phyloP scores from a whole-genome alignment of 2,797 vertebrate genomes.

The Liparis tanakae region DNA sequence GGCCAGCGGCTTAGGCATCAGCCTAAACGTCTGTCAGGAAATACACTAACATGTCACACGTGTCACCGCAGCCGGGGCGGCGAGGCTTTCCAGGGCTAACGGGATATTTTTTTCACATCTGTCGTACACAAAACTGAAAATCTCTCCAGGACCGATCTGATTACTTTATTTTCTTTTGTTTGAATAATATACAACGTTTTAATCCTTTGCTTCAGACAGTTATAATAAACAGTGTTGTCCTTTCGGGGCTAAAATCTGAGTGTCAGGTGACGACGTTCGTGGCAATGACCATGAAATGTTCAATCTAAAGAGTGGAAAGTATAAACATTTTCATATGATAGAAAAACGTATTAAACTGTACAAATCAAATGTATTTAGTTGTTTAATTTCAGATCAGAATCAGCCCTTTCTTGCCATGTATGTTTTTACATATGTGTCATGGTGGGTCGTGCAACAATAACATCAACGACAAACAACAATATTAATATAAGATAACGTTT shows the following conservation, averaged over 20 bases:
- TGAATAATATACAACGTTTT: constrained; percentile 9
- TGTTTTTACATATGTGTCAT: too few species aligned
- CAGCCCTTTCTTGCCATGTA: too few species aligned
- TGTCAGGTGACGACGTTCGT: too few species aligned
- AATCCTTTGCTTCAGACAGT: background rate
- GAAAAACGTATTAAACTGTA: too few species aligned
- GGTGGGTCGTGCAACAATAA: too few species aligned
- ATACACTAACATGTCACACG: constrained; percentile 66
- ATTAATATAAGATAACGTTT: too few species aligned
- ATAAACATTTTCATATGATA: too few species aligned
- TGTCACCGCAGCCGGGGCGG: constrained; percentile 35
- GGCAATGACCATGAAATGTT: too few species aligned
- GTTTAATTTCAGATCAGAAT: too few species aligned
- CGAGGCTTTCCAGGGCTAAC: constrained; percentile 60
- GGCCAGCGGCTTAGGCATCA: constrained; percentile 55
- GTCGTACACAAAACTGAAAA: constrained; percentile 27
- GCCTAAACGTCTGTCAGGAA: constrained; percentile 64
- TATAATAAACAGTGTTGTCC: background rate
- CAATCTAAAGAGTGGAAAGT: too few species aligned
- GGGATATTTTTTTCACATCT: constrained; percentile 43
- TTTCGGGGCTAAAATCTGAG: background rate
- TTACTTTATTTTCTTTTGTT: constrained; percentile 22
- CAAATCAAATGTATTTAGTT: too few species aligned
- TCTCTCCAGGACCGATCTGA: constrained; percentile 28
- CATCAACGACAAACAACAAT: too few species aligned